Evolutionary conservation across 2,888 invertebrate species (phyloP), one percentile per base, ranked within the genome.

Genomic region (Malthinus seriepunctatus): DNA sequence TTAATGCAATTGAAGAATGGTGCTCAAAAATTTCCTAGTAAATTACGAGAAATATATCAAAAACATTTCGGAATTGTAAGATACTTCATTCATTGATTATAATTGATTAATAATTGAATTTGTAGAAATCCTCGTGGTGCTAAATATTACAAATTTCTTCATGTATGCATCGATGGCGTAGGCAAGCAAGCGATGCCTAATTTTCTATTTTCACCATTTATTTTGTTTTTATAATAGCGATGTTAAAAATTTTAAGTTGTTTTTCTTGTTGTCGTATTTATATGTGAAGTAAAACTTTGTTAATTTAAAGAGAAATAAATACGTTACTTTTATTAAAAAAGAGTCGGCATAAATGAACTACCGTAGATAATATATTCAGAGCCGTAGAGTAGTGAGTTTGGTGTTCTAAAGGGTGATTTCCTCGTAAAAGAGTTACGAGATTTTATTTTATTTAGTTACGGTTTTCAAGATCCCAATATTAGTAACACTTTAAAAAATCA

Each of bases 81-180:
- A 42, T 32, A 7, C n/a, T n/a, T 15, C 7, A 8, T 12, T 49
- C 23, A 15, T 7, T 9, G 11, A 12, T 12, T 39, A 1, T 1
- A 3, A n/a, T 15, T 31, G 1, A 12, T 2, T 15, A 12, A 23
- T 44, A n/a, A 9, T 10, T 10, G 10, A 54, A 33, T 9, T 69
- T 67, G 54, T 53, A 71, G 70, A 42, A 67, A 63, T 57, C 71
- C 71, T 4, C 67, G 69, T 46, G 65, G 60, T 32, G 64, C 70
- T 10, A 10, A 45, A 10, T 38, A 56, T 12, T 49, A 59, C 59
- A 62, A 7, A 53, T 67, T 42, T 44, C 63, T 10, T 61, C 66
- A 5, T 66, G 66, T 2, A 59, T 67, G 58, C 55, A 63, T 42
- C 52, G 67, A 42, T 67, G 67, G 67, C 51, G 65, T 9, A 63